These are phyloP conservation scores for Ctenomys sociabilis DNA, from an alignment of 2,113 vertebrate species.

Conservation along the genomic window DNA sequence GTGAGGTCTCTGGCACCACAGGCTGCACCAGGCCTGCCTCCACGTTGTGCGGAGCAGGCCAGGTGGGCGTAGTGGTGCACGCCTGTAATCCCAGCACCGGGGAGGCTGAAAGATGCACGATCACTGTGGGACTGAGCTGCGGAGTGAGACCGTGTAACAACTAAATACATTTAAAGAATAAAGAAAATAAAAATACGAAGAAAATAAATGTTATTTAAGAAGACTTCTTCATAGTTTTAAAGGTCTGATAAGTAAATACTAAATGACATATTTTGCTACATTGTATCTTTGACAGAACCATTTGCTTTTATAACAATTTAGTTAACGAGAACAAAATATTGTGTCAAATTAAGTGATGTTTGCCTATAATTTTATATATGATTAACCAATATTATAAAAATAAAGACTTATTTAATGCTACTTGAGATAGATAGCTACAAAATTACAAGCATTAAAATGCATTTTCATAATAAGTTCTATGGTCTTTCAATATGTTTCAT, in stretches of 20 bases:
- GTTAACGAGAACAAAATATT: slow-evolving; percentile 47
- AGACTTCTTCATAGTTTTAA: slow-evolving; percentile 72
- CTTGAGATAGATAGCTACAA: not conserved
- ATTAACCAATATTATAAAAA: slow-evolving; percentile 1
- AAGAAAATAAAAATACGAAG: too few relatives aligned
- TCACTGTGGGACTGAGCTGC: too few relatives aligned
- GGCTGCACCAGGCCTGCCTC: too few relatives aligned
- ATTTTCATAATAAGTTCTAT: not conserved
- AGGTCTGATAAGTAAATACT: slow-evolving; percentile 73
- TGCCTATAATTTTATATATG: slow-evolving; percentile 36
- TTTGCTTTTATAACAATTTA: slow-evolving; percentile 69
- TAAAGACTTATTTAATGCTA: not conserved
- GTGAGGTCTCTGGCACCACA: too few relatives aligned
- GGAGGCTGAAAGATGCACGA: too few relatives aligned
- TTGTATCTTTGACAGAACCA: slow-evolving; percentile 76
- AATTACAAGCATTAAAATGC: not conserved
- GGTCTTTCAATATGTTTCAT: not conserved
- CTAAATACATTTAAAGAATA: too few relatives aligned
- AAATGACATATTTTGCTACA: slow-evolving; percentile 79
- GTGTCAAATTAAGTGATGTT: slow-evolving; percentile 75
- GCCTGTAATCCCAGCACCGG: too few relatives aligned
- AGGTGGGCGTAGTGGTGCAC: too few relatives aligned
- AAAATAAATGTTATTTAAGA: not conserved
- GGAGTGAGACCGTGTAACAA: too few relatives aligned
- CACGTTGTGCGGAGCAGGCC: too few relatives aligned